Evolutionary conservation across 2,888 invertebrate species (phyloP), one percentile per base, ranked within the genome.

Genomic region (Nebria brevicollis): DNA sequence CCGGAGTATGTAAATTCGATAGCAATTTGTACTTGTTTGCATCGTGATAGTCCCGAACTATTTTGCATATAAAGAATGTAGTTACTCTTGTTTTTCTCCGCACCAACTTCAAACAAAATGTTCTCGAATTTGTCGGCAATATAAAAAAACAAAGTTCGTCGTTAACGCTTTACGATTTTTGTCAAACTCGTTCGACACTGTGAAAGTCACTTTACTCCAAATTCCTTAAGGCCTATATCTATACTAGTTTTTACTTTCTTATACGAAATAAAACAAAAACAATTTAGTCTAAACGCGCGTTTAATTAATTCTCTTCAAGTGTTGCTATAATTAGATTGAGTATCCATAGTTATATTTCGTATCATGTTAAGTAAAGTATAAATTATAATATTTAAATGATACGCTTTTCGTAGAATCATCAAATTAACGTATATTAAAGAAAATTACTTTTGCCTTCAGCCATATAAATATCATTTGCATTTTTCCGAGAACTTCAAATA

Each of bases 1-100:
- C 25, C 43, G n/a, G 75, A 76, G 76, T 76, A 76, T 76, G 76
- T 76, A 76, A 76, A 83, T 82, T 82, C 75, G 77, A 78, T 75
- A 83, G 83, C 84, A 85, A 84, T 84, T 84, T 84, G 84, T 84
- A 84, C 79, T 83, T 83, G 84, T 85, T 84, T 84, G 84, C 66
- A 65, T 76, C 26, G 13, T 76, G 34, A 13, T 76, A 83, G 82
- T 83, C 80, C 79, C 82, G 79, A 83, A 82, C 83, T 83, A 77
- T 83, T 84, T 84, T 83, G 83, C 84, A 84, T 84, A 84, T 84
- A 84, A 84, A 84, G 83, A 83, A 83, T 83, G 83, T 81, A 83
- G 74, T 54, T 54, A 74, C 74, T 54, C 74, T 74, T 74, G 74
- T 74, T 74, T 54, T 15, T 54, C 8, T 13, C 11, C n/a, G 43